These are phyloP conservation scores for Brevimyrus niger DNA, from an alignment of 2,113 vertebrate genomes.

Conservation along the genomic window DNA sequence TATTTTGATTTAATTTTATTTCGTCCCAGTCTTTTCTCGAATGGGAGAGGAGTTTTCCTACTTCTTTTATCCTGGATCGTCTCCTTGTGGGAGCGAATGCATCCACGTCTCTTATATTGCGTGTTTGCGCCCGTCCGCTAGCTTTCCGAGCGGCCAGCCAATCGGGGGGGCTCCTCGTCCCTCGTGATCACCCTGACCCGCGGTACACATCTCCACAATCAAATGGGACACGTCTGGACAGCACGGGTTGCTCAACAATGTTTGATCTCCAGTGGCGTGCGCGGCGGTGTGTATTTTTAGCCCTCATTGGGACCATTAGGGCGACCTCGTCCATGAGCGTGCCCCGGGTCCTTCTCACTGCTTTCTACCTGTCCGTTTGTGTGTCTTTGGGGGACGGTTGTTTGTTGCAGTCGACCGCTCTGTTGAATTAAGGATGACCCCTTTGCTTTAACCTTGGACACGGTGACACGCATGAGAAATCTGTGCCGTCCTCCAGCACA, in stretches of 20 bases:
- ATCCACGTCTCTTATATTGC: slow-evolving; percentile 12
- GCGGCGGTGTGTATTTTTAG: not conserved
- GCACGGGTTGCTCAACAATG: not conserved
- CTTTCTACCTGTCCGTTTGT: not conserved
- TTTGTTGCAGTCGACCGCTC: not conserved
- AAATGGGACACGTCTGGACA: not conserved
- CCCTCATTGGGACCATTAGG: not conserved
- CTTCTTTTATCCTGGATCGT: not conserved
- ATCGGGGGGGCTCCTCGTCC: slow-evolving; percentile 33
- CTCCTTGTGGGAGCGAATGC: not conserved
- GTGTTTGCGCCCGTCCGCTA: slow-evolving; percentile 1
- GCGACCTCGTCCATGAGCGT: not conserved
- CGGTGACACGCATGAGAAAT: not conserved
- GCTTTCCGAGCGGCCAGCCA: slow-evolving; percentile 43
- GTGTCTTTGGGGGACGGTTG: not conserved
- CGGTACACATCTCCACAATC: slow-evolving; percentile 13
- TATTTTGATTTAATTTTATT: not conserved
- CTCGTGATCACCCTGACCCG: slow-evolving; percentile 36
- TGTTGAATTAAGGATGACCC: not conserved
- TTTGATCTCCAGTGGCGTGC: not conserved
- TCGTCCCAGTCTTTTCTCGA: not conserved
- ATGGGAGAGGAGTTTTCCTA: not conserved
- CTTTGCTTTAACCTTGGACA: not conserved
- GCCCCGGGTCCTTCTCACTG: not conserved
- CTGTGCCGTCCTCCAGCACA: too few relatives aligned